Conservation (phyloP, 1,140 invertebrate species). For the Brachionus paranguensis region DNA sequence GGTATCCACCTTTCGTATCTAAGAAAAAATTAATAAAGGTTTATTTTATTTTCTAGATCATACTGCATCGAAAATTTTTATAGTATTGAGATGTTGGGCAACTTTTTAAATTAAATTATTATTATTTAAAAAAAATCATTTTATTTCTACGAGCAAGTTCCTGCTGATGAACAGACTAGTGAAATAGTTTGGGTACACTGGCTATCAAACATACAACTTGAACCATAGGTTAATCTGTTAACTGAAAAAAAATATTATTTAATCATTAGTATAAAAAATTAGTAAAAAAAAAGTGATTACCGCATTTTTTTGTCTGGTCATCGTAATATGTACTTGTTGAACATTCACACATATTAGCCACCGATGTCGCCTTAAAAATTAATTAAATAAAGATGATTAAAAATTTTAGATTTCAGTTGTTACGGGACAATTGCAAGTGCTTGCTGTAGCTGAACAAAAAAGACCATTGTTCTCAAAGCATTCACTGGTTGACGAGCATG, state of each 20-base stretch:
- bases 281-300: background rate
- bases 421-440: background rate
- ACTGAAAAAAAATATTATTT: background rate
- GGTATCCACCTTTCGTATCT: background rate
- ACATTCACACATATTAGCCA: background rate
- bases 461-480: background rate
- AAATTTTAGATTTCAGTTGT: background rate
- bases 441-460: background rate
- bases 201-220: background rate
- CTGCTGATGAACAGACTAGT: background rate
- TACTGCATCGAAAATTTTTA: background rate
- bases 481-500: background rate
- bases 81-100: background rate
- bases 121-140: background rate
- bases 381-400: background rate
- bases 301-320: constrained; percentile 5
- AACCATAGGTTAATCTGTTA: background rate
- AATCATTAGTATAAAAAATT: background rate
- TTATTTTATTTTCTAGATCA: background rate
- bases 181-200: background rate
- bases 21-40: background rate
- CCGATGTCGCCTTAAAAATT: background rate
- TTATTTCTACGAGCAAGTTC: background rate
- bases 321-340: background rate
- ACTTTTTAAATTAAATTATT: background rate